Percentiles rank a stretch among this genome's conserved stretches.
Evolutionary conservation across 1,140 invertebrate genomes (phyloP).

Genomic region (Microplitis demolitor): DNA sequence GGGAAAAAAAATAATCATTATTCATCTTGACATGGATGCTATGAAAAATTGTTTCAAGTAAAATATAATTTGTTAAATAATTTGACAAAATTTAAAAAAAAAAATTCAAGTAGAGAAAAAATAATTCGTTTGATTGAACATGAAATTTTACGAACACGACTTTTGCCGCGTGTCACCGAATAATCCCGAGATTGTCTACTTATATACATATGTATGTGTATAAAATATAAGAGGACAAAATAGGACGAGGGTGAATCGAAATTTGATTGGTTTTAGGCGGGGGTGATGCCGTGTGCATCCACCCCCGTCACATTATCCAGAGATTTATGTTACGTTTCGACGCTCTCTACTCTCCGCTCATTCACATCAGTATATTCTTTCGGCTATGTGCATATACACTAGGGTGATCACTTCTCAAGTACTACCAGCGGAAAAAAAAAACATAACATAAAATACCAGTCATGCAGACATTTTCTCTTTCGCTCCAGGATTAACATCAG

Average conservation of each 20-base stretch:
- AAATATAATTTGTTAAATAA: no score
- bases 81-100: not conserved
- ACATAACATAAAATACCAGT: no score
- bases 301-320: conserved; percentile 31
- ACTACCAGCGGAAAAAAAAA: no score
- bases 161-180: conserved; percentile 15
- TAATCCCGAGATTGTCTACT: not conserved
- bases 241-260: conserved; percentile 35
- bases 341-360: not conserved
- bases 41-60: conserved; percentile 5
- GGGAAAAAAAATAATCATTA: conserved; percentile 15
- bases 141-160: not conserved
- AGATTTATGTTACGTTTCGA: conserved; percentile 53
- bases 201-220: not conserved
- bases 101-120: not conserved
- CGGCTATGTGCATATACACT: not conserved
- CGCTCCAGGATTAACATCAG: no score
- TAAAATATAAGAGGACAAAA: not conserved
- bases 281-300: conserved; percentile 31
- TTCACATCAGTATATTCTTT: not conserved
- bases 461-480: no score
- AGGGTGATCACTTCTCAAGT: not conserved
- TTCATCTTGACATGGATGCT: conserved; percentile 1
- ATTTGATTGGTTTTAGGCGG: conserved; percentile 52
- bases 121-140: not conserved